Conservation (phyloP, 2,113 vertebrate species). For the Hippoglossus stenolepis region DNA sequence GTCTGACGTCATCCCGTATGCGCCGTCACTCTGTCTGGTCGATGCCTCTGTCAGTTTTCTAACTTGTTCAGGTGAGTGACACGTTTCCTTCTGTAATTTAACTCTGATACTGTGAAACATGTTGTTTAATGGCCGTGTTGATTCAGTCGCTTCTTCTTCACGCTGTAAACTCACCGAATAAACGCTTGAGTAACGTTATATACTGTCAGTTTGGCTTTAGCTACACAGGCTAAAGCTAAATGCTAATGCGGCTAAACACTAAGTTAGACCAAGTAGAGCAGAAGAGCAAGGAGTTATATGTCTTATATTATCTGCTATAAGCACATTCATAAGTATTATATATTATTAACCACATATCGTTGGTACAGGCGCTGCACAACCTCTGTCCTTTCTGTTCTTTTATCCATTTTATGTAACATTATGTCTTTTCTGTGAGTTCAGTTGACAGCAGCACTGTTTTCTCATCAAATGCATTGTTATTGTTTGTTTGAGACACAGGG, state of each 20-base stretch:
- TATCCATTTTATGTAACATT: too few species aligned
- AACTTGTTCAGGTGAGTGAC: slow-evolving; percentile 48
- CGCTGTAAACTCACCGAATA: not conserved
- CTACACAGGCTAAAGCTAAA: not conserved
- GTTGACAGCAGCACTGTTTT: too few species aligned
- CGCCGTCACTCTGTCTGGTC: not conserved
- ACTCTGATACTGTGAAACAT: accelerated
- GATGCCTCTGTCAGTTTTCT: not conserved
- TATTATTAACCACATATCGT: too few species aligned
- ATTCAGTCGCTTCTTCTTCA: too few species aligned
- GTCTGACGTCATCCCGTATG: slow-evolving; percentile 34
- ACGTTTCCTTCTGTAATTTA: not conserved
- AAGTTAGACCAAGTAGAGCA: accelerated
- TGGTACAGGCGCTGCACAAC: too few species aligned
- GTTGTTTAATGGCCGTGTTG: not conserved
- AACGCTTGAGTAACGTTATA: not conserved
- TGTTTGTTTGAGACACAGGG: too few species aligned
- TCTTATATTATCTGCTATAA: too few species aligned
- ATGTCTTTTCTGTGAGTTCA: too few species aligned
- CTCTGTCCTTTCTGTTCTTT: too few species aligned
- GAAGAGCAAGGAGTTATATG: not conserved
- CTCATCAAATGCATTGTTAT: too few species aligned
- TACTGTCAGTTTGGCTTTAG: too few species aligned
- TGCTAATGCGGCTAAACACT: not conserved
- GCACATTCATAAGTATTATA: too few species aligned